A percentile compares a stretch with the other conserved stretches of the same genome.
Conservation (phyloP, 2,797 vertebrate genomes). For the Aplochiton taeniatus region DNA sequence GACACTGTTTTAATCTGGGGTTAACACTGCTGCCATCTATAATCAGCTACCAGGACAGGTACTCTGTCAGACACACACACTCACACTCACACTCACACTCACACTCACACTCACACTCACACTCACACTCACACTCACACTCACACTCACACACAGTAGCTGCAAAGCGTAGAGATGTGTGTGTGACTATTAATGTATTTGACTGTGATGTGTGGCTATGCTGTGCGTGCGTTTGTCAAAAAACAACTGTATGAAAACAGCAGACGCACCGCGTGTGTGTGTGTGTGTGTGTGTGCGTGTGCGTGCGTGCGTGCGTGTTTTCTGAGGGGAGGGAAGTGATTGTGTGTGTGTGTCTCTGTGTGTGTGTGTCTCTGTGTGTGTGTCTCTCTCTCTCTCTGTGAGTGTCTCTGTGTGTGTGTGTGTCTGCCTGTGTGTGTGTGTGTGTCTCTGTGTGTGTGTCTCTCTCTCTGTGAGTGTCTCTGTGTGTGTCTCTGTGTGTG, state of each 20-base stretch:
- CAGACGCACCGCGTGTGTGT: too few relatives aligned
- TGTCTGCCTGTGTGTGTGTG: background rate
- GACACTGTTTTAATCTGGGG: constrained; percentile 37
- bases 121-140: constrained; percentile 3
- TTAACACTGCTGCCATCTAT: constrained; percentile 56
- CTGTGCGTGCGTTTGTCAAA: too few relatives aligned
- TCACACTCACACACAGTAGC: constrained; percentile 8
- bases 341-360: background rate
- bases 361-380: background rate
- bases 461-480: background rate
- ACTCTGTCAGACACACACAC: constrained; percentile 26
- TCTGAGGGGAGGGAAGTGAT: too few relatives aligned
- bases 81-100: constrained; percentile 8
- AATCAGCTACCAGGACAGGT: constrained; percentile 57
- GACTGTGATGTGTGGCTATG: too few relatives aligned
- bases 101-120: constrained; percentile 5
- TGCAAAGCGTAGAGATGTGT: background rate
- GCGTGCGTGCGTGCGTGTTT: background rate
- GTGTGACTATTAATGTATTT: too few relatives aligned
- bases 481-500: background rate
- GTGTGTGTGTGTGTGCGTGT: background rate
- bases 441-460: background rate
- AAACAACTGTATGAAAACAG: too few relatives aligned
- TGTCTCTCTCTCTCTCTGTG: too few relatives aligned
- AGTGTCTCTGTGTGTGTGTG: background rate